phyloP scores from a whole-genome alignment of 2,888 invertebrate species.

The Tinea semifulvella region DNA sequence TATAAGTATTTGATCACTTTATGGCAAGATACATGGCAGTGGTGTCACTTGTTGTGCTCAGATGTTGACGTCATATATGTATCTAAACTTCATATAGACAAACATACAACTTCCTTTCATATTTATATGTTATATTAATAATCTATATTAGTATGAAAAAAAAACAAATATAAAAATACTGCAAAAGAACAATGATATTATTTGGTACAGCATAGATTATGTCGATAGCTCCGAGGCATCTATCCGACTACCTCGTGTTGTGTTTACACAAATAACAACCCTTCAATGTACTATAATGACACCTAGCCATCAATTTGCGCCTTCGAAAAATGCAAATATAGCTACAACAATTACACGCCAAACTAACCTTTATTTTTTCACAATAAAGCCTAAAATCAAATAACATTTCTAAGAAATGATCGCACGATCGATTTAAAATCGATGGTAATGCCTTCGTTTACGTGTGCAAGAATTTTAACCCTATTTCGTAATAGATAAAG shows the following conservation, averaged over 20 bases:
- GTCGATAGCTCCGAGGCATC: conserved; percentile 10
- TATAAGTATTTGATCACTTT: too few relatives aligned
- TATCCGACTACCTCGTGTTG: conserved; percentile 12
- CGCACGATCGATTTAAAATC: conserved; percentile 10
- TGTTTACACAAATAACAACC: conserved; percentile 23
- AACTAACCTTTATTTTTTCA: not conserved
- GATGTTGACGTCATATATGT: too few relatives aligned
- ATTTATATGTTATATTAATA: too few relatives aligned
- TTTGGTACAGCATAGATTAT: not conserved
- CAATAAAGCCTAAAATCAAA: not conserved
- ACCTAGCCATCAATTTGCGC: conserved; percentile 15
- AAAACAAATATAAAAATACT: too few relatives aligned
- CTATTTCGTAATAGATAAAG: not conserved
- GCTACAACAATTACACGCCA: not conserved
- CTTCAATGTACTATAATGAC: conserved; percentile 23
- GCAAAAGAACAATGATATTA: too few relatives aligned
- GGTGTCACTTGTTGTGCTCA: too few relatives aligned
- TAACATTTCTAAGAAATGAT: not conserved
- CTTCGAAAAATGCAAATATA: conserved; percentile 12
- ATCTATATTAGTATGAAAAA: too few relatives aligned
- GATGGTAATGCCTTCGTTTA: conserved; percentile 1
- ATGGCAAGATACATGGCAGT: too few relatives aligned
- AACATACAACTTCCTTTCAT: too few relatives aligned
- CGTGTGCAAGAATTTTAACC: not conserved
- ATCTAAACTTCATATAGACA: too few relatives aligned